Conservation (phyloP, 1,140 invertebrate species). For the Marisa cornuarietis region DNA sequence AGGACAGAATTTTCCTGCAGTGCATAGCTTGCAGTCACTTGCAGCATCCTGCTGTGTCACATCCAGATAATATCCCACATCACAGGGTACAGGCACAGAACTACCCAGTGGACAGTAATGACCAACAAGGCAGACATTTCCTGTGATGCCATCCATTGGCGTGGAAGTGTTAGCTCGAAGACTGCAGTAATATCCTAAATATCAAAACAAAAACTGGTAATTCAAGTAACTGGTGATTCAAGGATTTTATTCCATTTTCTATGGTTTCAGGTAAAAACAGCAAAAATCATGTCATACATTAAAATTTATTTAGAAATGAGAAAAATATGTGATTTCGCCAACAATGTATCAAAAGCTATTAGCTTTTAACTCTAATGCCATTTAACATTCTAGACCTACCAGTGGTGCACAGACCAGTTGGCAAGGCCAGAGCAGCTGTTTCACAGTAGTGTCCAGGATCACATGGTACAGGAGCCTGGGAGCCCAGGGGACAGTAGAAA, state of each 20-base stretch:
- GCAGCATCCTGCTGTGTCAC: conserved; percentile 44
- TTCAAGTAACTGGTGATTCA: background rate
- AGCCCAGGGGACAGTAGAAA: conserved; percentile 56
- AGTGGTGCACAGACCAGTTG: conserved; percentile 51
- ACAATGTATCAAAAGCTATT: too few relatives aligned
- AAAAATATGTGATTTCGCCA: too few relatives aligned
- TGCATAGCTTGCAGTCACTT: conserved; percentile 54
- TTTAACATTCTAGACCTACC: conserved; percentile 38
- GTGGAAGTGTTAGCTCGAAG: conserved; percentile 41
- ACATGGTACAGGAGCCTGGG: conserved; percentile 45
- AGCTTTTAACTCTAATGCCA: too few relatives aligned
- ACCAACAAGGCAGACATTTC: conserved; percentile 53
- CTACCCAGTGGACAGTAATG: conserved; percentile 53
- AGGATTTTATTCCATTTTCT: too few relatives aligned
- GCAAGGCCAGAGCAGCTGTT: conserved; percentile 36
- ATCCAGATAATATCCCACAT: conserved; percentile 47
- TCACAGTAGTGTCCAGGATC: conserved; percentile 56
- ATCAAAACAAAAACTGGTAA: background rate
- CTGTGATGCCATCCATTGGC: conserved; percentile 50
- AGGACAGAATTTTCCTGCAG: conserved; percentile 55
- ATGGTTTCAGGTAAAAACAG: too few relatives aligned
- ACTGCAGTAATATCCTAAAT: conserved; percentile 55
- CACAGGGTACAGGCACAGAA: conserved; percentile 36
- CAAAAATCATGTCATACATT: too few relatives aligned
- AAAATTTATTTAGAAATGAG: too few relatives aligned